Conservation (phyloP, 2,888 invertebrate genomes). For the Bugulina stolonifera region DNA sequence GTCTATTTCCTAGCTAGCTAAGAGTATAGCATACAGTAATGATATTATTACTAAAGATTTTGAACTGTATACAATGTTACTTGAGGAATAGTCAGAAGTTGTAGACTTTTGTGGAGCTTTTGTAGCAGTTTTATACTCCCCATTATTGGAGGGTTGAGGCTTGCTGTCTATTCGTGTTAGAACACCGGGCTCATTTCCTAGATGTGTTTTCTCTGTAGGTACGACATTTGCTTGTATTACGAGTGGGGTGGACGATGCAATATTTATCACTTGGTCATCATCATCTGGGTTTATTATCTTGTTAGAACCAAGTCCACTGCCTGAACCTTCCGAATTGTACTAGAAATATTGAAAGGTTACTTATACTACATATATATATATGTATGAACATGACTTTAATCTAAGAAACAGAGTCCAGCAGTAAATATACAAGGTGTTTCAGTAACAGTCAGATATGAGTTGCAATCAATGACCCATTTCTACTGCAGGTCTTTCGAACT, state of each 20-base stretch:
- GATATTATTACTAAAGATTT: not conserved
- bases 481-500: no score
- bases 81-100: not conserved
- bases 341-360: not conserved
- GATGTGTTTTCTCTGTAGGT: not conserved
- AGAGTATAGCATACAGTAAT: not conserved
- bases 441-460: no score
- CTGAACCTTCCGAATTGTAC: not conserved
- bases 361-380: not conserved
- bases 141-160: not conserved
- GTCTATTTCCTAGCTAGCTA: not conserved
- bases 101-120: not conserved
- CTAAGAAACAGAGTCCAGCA: not conserved
- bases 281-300: not conserved
- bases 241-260: not conserved
- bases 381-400: not conserved
- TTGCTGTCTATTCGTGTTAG: no score
- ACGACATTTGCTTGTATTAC: not conserved
- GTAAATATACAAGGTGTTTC: no score
- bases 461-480: no score
- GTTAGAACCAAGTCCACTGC: not conserved
- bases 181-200: not conserved
- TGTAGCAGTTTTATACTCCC: not conserved
- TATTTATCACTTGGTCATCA: not conserved
- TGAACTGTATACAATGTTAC: not conserved